Evolutionary conservation across 35 echinoderm and acorn worm genomes (phyloP).

Genomic region (Holothuria glaberrima): DNA sequence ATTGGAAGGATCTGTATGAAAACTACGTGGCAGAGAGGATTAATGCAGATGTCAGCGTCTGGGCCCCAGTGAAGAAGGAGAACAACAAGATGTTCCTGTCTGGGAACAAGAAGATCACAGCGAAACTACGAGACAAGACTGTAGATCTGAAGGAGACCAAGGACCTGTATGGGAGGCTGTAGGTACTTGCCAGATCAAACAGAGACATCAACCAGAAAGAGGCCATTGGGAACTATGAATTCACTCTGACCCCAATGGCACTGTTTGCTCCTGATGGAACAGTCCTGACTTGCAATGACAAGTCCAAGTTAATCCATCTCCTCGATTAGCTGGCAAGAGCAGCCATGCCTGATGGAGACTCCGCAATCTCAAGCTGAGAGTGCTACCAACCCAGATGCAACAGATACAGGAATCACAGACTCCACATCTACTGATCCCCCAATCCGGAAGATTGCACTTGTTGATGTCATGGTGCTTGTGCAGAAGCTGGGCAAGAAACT

Average conservation of each 20-base stretch:
- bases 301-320: constrained; percentile 73
- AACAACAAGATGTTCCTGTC: too few relatives aligned
- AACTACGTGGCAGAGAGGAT: constrained; percentile 23
- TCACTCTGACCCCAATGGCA: constrained; percentile 57
- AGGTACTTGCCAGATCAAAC: constrained; percentile 70
- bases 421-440: background rate
- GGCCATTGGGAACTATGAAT: constrained; percentile 66
- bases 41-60: constrained; percentile 19
- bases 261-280: constrained; percentile 67
- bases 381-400: constrained; percentile 15
- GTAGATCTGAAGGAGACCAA: constrained; percentile 73
- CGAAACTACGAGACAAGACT: constrained; percentile 52
- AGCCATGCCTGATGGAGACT: too few relatives aligned
- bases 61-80: too few relatives aligned
- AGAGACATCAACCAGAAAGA: constrained; percentile 61
- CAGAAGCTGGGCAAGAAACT: background rate
- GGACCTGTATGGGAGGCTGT: constrained; percentile 56
- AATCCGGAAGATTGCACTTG: background rate
- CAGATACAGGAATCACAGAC: too few relatives aligned
- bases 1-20: background rate
- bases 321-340: constrained; percentile 19
- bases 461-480: constrained; percentile 10
- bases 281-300: constrained; percentile 51
- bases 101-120: constrained; percentile 12
- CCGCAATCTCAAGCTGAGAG: background rate